Evolutionary conservation across 2,113 vertebrate species (phyloP).

Genomic region (Peromyscus maniculatus): DNA sequence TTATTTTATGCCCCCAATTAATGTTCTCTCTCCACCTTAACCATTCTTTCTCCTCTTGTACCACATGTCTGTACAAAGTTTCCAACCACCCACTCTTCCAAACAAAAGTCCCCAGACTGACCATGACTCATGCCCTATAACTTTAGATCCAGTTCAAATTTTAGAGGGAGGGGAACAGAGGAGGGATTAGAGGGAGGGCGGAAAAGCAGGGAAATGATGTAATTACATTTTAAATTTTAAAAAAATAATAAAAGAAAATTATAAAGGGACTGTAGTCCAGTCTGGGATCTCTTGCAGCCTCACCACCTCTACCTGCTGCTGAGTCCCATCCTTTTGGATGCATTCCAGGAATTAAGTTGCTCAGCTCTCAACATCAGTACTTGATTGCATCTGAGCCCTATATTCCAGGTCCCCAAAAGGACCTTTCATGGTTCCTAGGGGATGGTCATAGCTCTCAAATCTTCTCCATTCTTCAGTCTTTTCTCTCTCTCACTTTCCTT

Average conservation of each 20-base stretch:
- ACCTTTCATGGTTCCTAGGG: neutral
- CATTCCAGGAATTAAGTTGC: neutral
- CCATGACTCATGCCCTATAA: neutral
- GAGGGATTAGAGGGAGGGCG: neutral
- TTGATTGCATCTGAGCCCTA: neutral
- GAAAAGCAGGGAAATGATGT: neutral
- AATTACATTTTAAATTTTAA: neutral
- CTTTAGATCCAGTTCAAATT: neutral
- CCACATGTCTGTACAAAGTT: neutral
- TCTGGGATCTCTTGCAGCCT: neutral
- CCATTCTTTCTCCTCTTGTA: neutral
- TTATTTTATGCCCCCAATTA: slow-evolving; percentile 1
- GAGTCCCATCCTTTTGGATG: neutral
- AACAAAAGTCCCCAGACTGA: neutral
- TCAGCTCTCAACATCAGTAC: neutral
- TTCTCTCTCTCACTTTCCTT: neutral
- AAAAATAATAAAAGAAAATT: neutral
- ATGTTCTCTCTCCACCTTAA: neutral
- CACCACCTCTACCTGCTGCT: neutral
- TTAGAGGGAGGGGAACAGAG: neutral
- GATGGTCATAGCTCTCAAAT: slow-evolving; percentile 13
- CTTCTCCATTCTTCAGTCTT: neutral
- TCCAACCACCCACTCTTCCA: neutral
- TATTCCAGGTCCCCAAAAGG: neutral
- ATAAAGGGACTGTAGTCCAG: neutral